These are phyloP conservation scores for Dissostichus mawsoni DNA, from an alignment of 2,113 vertebrate species.

Conservation along the genomic window DNA sequence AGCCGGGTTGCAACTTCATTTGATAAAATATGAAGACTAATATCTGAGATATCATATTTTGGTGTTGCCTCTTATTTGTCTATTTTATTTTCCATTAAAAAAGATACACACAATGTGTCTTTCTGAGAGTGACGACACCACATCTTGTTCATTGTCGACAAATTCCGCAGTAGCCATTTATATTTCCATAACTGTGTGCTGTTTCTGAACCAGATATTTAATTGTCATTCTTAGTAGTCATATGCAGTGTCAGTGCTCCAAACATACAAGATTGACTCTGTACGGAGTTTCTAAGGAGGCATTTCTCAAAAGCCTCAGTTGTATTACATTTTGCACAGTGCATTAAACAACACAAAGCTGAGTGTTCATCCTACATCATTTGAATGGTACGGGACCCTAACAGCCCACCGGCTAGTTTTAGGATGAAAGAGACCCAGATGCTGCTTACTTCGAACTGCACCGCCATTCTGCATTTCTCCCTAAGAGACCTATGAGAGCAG, in stretches of 20 bases:
- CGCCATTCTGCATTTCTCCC: constrained; percentile 37
- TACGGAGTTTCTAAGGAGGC: not conserved
- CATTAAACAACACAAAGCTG: constrained; percentile 53
- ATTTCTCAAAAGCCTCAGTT: constrained; percentile 29
- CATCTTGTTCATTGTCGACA: constrained; percentile 5
- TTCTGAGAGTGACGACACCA: not conserved
- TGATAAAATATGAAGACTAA: constrained; percentile 49
- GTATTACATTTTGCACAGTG: constrained; percentile 41
- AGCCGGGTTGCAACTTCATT: constrained; percentile 50
- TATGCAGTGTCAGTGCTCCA: not conserved
- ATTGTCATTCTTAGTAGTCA: not conserved
- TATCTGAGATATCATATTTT: constrained; percentile 31
- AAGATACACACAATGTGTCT: not conserved
- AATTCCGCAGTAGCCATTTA: not conserved
- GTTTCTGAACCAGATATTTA: not conserved
- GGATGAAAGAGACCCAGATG: constrained; percentile 58
- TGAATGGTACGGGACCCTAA: constrained; percentile 37
- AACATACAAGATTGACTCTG: constrained; percentile 7
- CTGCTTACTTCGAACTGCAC: constrained; percentile 39
- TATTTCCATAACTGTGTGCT: not conserved
- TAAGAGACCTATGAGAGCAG: constrained; percentile 46
- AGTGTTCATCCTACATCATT: constrained; percentile 38
- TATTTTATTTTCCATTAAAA: not conserved
- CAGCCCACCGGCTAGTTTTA: constrained; percentile 50
- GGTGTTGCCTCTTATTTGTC: constrained; percentile 29